Evolutionary conservation across 1,140 invertebrate species (phyloP).

Genomic region (Dendroctonus ponderosae): DNA sequence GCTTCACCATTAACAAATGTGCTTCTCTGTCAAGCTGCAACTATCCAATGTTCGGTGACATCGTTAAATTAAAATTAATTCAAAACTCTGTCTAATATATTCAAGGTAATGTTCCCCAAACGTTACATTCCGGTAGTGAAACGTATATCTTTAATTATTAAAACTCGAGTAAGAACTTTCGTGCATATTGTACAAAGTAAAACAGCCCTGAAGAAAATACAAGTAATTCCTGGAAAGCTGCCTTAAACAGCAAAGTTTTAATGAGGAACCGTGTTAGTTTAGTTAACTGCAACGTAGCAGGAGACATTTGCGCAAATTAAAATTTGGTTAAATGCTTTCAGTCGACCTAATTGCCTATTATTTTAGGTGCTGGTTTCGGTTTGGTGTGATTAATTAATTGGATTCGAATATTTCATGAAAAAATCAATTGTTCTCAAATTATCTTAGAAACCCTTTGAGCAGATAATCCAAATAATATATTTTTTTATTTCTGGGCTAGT

Average conservation of each 20-base stretch:
- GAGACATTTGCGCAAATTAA: not conserved
- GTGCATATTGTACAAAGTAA: not conserved
- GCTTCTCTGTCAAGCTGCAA: not conserved
- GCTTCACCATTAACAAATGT: not conserved
- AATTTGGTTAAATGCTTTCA: not conserved
- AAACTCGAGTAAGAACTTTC: not conserved
- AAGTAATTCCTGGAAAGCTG: not conserved
- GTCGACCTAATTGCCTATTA: too few species aligned
- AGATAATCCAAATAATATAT: too few species aligned
- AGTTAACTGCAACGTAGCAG: conserved; percentile 1
- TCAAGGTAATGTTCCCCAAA: not conserved
- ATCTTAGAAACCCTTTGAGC: too few species aligned
- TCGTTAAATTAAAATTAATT: not conserved
- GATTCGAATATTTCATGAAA: too few species aligned
- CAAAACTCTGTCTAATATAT: not conserved
- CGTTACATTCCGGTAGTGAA: not conserved
- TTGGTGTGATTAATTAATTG: too few species aligned
- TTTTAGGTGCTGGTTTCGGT: too few species aligned
- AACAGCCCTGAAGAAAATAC: not conserved
- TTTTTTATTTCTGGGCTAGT: too few species aligned
- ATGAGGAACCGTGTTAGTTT: conserved; percentile 1
- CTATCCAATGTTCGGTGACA: not conserved
- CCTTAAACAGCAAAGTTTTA: conserved; percentile 1
- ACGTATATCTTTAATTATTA: not conserved
- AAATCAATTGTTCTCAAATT: too few species aligned